phyloP scores from a whole-genome alignment of 2,888 invertebrate genomes.

The Ceraclea dissimilis region DNA sequence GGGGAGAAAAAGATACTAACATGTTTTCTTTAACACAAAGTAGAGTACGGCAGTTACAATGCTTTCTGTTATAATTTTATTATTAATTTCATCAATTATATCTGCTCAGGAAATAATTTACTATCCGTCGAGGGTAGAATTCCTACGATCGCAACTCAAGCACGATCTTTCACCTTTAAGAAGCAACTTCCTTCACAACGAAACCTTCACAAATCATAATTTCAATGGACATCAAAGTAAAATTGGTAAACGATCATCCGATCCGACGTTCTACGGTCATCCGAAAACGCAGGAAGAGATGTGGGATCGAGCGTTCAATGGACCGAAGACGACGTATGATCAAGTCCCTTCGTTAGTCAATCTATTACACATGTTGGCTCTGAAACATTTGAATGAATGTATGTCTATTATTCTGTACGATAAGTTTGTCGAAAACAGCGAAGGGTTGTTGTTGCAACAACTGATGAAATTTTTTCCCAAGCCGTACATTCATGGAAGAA shows the following conservation, averaged over 20 bases:
- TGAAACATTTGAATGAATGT: constrained; percentile 55
- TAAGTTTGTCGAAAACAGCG: constrained; percentile 45
- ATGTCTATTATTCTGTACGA: constrained; percentile 63
- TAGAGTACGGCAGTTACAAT: too few relatives aligned
- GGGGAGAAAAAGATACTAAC: too few relatives aligned
- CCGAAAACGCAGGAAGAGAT: constrained; percentile 52
- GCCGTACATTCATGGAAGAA: constrained; percentile 55
- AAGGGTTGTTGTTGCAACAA: constrained; percentile 49
- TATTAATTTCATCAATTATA: constrained; percentile 12
- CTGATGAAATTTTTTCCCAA: constrained; percentile 51
- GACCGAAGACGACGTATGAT: constrained; percentile 36
- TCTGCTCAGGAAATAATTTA: constrained; percentile 34
- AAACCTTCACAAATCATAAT: not conserved
- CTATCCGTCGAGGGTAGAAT: constrained; percentile 32
- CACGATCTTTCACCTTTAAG: not conserved
- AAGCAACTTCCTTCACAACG: not conserved
- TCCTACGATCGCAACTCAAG: not conserved
- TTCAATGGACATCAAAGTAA: not conserved
- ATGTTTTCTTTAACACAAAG: too few relatives aligned
- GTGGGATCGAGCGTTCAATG: constrained; percentile 46
- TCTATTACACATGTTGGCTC: constrained; percentile 52
- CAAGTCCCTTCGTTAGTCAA: constrained; percentile 53
- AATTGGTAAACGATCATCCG: constrained; percentile 36
- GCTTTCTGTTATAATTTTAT: not conserved
- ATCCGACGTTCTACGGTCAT: constrained; percentile 49